Base-by-base conservation (phyloP, 2,888 invertebrate species). In the Tetanocera ferruginea region DNA sequence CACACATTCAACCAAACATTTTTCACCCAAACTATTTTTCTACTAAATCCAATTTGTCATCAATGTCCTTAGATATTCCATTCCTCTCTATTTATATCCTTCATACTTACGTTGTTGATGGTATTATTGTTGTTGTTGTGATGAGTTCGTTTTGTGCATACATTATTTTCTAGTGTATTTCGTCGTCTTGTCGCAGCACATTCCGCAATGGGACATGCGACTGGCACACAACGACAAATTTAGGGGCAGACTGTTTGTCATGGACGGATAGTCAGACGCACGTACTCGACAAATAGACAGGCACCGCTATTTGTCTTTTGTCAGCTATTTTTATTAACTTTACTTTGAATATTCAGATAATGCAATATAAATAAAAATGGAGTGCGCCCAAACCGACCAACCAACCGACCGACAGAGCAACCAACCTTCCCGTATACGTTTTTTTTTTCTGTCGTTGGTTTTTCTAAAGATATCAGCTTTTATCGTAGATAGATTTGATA, bases 11-110 rank as follows among this genome's bases (percentile, higher is more conserved):
- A 34, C 14, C 52, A 60, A 72, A 51, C 62, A 76, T 73, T 57
- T 74, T 57, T 80, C 77, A 72, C 57, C 60, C 64, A 73, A 75
- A 78, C 31, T 76, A 76, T 77, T 76, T 31, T 17, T 43, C 62
- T 43, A 72, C 77, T 51, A 43, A 74, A 78, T 76, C 64, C 77
- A 79, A 79, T 81, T 79, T 80, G 81, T 78, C 79, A 70, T 66
- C 75, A 55, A 66, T 66, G 67, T 37, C 57, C 55, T 43, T 37
- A 14, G 5, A 37, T 43, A 17, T 57, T 72, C 19, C 31, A 3
- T 34, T 19, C 23, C 52, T 37, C 19, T 69, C 11, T 9, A 51
- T 19, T 69, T 62, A 5, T 37, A 17, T 3, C 49, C 55, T 23
- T 67, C 6, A 2, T 28, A 49, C 3, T 17, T 25, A 19, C 31